Percentiles rank a stretch among this genome's conserved stretches.
Evolutionary conservation across 2,113 vertebrate genomes (phyloP).

Genomic region (human): GRCh38 chr21:31145501-31146000

Average conservation of each 20-base stretch:
- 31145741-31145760: background rate
- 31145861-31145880: background rate
- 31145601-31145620: background rate
- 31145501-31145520: background rate
- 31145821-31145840: background rate
- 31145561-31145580: background rate
- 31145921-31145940: background rate
- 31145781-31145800: background rate
- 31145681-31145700: background rate
- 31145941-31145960: background rate
- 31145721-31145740: background rate
- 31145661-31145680: background rate
- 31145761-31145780: too few relatives aligned
- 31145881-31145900: background rate
- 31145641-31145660: background rate
- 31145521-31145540: background rate
- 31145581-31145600: background rate
- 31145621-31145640: background rate
- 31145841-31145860: background rate
- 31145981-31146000: background rate
- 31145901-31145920: background rate
- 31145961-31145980: background rate
- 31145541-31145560: background rate
- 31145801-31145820: background rate
- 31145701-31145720: background rate